Percentiles rank a stretch among this genome's conserved stretches.
Conservation (phyloP, 1,140 invertebrate genomes). For the Anagrus nilaparvatae region DNA sequence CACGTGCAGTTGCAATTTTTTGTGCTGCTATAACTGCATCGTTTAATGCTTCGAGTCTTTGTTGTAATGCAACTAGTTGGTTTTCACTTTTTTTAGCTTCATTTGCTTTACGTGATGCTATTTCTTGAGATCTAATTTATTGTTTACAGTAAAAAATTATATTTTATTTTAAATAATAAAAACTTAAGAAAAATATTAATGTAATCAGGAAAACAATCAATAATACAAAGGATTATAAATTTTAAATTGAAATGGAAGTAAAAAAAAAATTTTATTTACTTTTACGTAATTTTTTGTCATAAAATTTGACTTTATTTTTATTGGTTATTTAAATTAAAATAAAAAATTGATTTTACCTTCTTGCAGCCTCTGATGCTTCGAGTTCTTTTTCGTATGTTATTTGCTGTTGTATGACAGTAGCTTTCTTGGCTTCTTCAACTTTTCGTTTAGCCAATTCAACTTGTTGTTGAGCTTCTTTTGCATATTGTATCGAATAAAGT, state of each 20-base stretch:
- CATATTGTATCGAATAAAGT: conserved; percentile 33
- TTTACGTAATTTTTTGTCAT: too few relatives aligned
- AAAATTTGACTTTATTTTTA: too few relatives aligned
- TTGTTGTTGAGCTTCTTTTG: conserved; percentile 37
- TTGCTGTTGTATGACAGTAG: conserved; percentile 34
- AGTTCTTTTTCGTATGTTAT: conserved; percentile 36
- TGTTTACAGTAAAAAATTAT: background rate
- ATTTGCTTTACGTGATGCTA: conserved; percentile 29
- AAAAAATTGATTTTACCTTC: conserved; percentile 23
- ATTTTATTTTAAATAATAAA: background rate
- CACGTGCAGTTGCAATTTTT: conserved; percentile 36
- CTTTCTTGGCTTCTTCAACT: conserved; percentile 35
- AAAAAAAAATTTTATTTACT: too few relatives aligned
- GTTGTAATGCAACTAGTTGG: conserved; percentile 37
- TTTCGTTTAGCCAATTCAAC: conserved; percentile 34
- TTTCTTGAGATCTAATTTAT: conserved; percentile 32
- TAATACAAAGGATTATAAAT: background rate
- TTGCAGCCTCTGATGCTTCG: conserved; percentile 32
- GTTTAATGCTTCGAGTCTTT: conserved; percentile 37
- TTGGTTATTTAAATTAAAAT: background rate
- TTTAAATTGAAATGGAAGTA: background rate
- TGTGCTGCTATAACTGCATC: conserved; percentile 39
- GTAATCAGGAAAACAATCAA: background rate
- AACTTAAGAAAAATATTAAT: conserved; percentile 5
- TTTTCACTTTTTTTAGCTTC: conserved; percentile 35